A percentile compares a stretch with the other conserved stretches of the same genome.
phyloP scores from a whole-genome alignment of 2,113 vertebrate genomes.

The Notechis scutatus region DNA sequence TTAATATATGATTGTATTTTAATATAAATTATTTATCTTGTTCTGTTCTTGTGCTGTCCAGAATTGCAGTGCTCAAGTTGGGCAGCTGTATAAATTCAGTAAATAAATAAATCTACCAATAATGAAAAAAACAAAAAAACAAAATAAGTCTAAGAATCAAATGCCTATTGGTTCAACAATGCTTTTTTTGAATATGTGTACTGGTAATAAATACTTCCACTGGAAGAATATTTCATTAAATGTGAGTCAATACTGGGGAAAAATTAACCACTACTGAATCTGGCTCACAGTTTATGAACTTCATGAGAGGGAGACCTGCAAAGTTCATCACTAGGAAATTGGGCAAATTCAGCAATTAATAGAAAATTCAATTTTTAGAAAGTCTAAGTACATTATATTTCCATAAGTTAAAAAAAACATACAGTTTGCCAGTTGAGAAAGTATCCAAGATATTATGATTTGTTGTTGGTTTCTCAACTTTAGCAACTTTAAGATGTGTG shows the following conservation, averaged over 20 bases:
- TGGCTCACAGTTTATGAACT: neutral
- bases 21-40: neutral
- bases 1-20: neutral
- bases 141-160: neutral
- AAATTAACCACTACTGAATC: neutral
- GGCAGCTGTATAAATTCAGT: neutral
- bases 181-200: neutral
- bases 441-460: neutral
- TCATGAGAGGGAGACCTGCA: neutral
- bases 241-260: neutral
- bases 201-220: neutral
- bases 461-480: neutral
- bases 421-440: neutral
- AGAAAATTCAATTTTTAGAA: neutral
- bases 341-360: neutral
- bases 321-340: neutral
- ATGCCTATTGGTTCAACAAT: neutral
- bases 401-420: neutral
- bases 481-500: neutral
- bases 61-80: neutral
- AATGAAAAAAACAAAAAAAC: neutral
- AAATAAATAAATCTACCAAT: neutral
- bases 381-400: neutral
- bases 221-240: neutral
- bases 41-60: neutral